A percentile compares a stretch with the other conserved stretches of the same genome.
phyloP scores from a whole-genome alignment of 2,888 invertebrate genomes.

The Steinernema hermaphroditum region DNA sequence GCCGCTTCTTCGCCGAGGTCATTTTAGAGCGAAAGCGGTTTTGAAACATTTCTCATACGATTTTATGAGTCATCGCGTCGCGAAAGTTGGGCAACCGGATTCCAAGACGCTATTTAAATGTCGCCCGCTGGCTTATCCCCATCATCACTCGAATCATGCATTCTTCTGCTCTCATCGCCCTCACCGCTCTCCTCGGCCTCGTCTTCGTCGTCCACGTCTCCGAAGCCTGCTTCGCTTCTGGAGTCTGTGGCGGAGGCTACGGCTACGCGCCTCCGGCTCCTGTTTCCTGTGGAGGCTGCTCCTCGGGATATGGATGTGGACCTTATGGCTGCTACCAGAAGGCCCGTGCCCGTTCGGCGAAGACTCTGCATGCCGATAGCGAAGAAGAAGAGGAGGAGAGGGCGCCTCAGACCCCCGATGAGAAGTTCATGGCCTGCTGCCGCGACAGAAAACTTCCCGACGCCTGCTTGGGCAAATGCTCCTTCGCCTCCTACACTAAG shows the following conservation, averaged over 20 bases:
- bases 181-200: not conserved
- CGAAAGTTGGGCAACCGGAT: not conserved
- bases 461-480: constrained; percentile 61
- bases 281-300: constrained; percentile 45
- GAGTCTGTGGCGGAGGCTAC: constrained; percentile 57
- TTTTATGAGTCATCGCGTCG: constrained; percentile 10
- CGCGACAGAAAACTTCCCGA: constrained; percentile 63
- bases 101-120: not conserved
- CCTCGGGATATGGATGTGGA: constrained; percentile 55
- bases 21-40: not conserved
- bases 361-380: constrained; percentile 47
- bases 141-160: not conserved
- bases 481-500: constrained; percentile 58
- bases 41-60: not conserved
- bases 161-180: not conserved
- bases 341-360: constrained; percentile 54
- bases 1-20: too few species aligned
- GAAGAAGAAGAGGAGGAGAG: constrained; percentile 40
- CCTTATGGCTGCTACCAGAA: constrained; percentile 60
- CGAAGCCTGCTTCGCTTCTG: constrained; percentile 62
- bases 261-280: constrained; percentile 62
- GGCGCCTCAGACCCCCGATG: constrained; percentile 53
- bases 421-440: constrained; percentile 64
- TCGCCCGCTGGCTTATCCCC: not conserved
- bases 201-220: constrained; percentile 29